phyloP scores from a whole-genome alignment of 1,140 invertebrate species.

The Melanaphis sacchari region DNA sequence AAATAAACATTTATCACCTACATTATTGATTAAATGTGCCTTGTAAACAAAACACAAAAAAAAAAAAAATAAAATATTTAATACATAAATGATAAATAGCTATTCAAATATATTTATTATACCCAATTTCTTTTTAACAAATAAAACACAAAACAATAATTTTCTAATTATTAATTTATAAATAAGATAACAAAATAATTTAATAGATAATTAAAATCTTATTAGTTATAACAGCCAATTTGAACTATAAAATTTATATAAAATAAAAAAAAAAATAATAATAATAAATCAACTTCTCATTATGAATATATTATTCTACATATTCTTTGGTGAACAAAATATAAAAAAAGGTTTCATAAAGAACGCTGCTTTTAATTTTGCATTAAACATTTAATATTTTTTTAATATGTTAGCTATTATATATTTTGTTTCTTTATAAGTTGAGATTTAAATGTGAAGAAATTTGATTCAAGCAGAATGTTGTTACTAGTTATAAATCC shows the following conservation, averaged over 20 bases:
- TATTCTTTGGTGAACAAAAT: constrained; percentile 54
- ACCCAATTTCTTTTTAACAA: constrained; percentile 37
- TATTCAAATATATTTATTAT: constrained; percentile 30
- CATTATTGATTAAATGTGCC: background rate
- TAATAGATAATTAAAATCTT: constrained; percentile 44
- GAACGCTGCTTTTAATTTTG: background rate
- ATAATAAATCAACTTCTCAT: background rate
- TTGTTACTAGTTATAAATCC: background rate
- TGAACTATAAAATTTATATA: constrained; percentile 41
- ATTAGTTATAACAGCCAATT: constrained; percentile 56
- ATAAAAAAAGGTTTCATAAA: background rate
- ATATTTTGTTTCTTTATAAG: no score
- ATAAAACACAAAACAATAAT: constrained; percentile 47
- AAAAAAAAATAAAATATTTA: background rate
- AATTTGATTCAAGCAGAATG: no score
- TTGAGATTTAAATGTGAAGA: no score
- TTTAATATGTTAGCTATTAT: background rate
- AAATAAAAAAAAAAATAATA: constrained; percentile 4
- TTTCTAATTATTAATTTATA: constrained; percentile 35
- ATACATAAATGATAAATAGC: background rate
- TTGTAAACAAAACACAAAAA: background rate
- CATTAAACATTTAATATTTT: background rate
- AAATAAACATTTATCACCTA: background rate
- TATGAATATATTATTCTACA: constrained; percentile 20
- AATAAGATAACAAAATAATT: constrained; percentile 55